phyloP scores from a whole-genome alignment of 1,140 invertebrate genomes.

The Coptotermes formosanus region DNA sequence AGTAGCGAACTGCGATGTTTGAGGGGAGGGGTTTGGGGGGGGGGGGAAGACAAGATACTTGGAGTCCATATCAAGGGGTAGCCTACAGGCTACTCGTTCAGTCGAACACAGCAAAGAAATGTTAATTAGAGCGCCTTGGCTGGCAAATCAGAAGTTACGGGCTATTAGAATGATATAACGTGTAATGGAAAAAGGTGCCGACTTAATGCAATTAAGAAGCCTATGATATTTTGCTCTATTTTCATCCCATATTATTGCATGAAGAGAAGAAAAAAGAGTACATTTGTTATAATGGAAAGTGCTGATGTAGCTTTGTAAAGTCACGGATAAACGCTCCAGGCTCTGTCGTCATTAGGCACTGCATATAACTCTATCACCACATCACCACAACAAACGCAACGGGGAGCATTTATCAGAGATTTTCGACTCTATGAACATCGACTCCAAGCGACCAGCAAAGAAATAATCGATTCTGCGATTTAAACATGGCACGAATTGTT shows the following conservation, averaged over 20 bases:
- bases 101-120: neutral
- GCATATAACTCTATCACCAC: slow-evolving; percentile 8
- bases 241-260: neutral
- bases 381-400: neutral
- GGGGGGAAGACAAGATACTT: too few relatives aligned
- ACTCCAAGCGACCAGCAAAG: neutral
- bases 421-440: neutral
- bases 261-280: neutral
- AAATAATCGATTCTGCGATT: neutral
- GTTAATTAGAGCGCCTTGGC: neutral
- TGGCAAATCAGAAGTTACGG: slow-evolving; percentile 15
- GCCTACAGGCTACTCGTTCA: neutral
- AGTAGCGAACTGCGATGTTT: neutral
- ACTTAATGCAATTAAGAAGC: neutral
- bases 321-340: neutral
- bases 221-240: neutral
- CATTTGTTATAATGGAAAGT: neutral
- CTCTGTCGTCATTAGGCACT: neutral
- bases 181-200: neutral
- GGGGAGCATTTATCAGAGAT: neutral
- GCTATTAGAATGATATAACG: neutral
- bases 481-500: neutral
- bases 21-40: too few relatives aligned
- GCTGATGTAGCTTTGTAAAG: neutral
- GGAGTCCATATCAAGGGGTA: too few relatives aligned